These are phyloP conservation scores for Tetanocera ferruginea DNA, from an alignment of 2,888 invertebrate genomes.

Conservation along the genomic window DNA sequence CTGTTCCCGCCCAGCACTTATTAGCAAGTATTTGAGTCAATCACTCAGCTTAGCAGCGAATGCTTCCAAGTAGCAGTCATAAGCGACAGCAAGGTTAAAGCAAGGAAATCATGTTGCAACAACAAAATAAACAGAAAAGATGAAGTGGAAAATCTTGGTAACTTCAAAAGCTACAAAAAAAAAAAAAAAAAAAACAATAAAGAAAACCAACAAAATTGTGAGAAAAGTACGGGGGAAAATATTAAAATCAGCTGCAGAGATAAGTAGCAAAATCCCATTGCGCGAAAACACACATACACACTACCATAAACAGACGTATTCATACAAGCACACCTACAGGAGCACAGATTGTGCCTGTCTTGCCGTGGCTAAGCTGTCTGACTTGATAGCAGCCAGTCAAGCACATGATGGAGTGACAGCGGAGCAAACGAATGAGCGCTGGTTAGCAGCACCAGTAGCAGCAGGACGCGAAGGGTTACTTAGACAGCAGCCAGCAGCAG, in stretches of 20 bases:
- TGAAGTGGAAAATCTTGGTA: neutral
- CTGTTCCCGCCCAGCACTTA: neutral
- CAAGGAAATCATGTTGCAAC: neutral
- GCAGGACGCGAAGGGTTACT: neutral
- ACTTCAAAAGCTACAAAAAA: neutral
- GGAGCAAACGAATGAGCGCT: neutral
- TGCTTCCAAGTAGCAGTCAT: constrained; percentile 19
- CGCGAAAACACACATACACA: neutral
- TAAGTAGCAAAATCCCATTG: constrained; percentile 14
- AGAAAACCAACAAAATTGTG: neutral
- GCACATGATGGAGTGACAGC: constrained; percentile 12
- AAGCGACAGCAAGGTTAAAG: constrained; percentile 19
- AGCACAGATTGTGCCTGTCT: neutral
- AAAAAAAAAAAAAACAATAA: neutral
- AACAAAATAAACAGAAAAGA: neutral
- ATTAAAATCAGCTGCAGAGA: constrained; percentile 22
- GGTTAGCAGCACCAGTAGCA: neutral
- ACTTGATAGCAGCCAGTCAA: constrained; percentile 3
- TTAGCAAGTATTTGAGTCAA: constrained; percentile 7
- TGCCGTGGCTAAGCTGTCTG: too few species aligned
- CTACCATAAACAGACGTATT: neutral
- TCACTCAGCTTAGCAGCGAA: constrained; percentile 15
- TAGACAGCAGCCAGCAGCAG: neutral
- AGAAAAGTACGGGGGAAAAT: constrained; percentile 17
- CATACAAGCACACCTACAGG: neutral